phyloP scores from a whole-genome alignment of 2,888 invertebrate species.

The Neuroscelio doddi region DNA sequence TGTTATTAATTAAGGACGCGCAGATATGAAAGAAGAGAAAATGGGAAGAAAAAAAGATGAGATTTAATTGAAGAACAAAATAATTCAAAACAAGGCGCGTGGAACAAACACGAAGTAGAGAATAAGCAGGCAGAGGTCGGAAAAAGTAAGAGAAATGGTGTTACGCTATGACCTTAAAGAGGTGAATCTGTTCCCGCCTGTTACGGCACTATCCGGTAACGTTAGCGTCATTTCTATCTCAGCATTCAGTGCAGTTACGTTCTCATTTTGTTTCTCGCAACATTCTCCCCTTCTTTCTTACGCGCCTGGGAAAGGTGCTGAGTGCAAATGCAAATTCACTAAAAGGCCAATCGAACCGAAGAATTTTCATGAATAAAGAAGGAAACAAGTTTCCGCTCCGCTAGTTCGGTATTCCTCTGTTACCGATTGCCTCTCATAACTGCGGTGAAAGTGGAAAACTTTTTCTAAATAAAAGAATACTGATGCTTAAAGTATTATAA shows the following conservation, averaged over 20 bases:
- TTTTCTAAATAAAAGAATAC: conserved; percentile 32
- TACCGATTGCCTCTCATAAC: conserved; percentile 32
- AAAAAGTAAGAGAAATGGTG: conserved; percentile 26
- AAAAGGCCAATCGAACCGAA: conserved; percentile 45
- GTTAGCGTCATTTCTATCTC: conserved; percentile 22
- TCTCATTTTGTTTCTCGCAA: conserved; percentile 40
- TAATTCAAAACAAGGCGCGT: conserved; percentile 16
- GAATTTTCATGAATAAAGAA: conserved; percentile 47
- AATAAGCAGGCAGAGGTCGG: conserved; percentile 25
- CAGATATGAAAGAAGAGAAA: no score
- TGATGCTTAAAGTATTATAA: conserved; percentile 29
- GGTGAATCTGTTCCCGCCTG: conserved; percentile 32
- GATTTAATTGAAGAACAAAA: conserved; percentile 37
- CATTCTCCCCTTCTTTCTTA: conserved; percentile 24
- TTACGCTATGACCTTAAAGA: conserved; percentile 33
- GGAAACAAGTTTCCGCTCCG: conserved; percentile 35
- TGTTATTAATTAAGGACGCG: no score
- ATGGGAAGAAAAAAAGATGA: conserved; percentile 15
- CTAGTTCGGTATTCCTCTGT: conserved; percentile 26
- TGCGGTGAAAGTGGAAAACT: conserved; percentile 33
- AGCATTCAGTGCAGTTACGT: conserved; percentile 23
- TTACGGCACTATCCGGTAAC: conserved; percentile 22
- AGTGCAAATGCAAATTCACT: conserved; percentile 48
- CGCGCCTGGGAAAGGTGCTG: conserved; percentile 29
- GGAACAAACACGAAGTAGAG: conserved; percentile 30